Evolutionary conservation across 2,797 vertebrate species (phyloP), one percentile per base, ranked within the genome.

Genomic region (Caiman crocodilus): DNA sequence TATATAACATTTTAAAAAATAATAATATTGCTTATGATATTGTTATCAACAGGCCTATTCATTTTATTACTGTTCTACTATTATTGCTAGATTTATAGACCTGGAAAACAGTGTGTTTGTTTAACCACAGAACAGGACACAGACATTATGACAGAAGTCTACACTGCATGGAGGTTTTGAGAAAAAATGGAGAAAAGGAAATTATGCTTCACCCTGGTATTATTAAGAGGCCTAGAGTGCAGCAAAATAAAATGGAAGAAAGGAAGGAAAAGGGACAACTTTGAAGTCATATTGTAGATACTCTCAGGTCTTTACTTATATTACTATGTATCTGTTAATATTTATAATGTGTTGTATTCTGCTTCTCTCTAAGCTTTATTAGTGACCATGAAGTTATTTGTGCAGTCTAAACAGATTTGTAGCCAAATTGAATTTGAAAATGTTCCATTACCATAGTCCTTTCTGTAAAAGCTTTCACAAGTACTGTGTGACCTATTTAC

Each of bases 201-300:
- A 23, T 63, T 90, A 23, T 74, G 35, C 9, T 1, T 2, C 65
- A 59, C 26, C 35, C 59, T 81, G 82, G 82, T 79, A 88, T 79
- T 90, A 79, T 79, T 85, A 63, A 82, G 91, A 84, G 55, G 2
- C 78, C 88, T 87, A 1, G 7, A 4, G 7, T 76, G 11, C 42
- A 83, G 84, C 88, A 67, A 95, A 90, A 78, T 58, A 42, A 92
- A 95, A 91, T 55, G 6, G 9, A 55, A 50, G 58, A 17, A 50
- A 50, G 42, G 59, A 91, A 87, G 32, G 16, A 88, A 79, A 1
- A 20, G 13, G n/a, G 16, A 1, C 12, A 61, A 84, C 7, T 79
- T 95, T 77, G 17, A 76, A 60, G 2, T 1, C 1, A 2, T 25
- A 42, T 6, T 30, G 3, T 57, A 87, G 81, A 75, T 71, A 64